Evolutionary conservation across 2,797 vertebrate genomes (phyloP).

Genomic region (Hemibagrus guttatus): DNA sequence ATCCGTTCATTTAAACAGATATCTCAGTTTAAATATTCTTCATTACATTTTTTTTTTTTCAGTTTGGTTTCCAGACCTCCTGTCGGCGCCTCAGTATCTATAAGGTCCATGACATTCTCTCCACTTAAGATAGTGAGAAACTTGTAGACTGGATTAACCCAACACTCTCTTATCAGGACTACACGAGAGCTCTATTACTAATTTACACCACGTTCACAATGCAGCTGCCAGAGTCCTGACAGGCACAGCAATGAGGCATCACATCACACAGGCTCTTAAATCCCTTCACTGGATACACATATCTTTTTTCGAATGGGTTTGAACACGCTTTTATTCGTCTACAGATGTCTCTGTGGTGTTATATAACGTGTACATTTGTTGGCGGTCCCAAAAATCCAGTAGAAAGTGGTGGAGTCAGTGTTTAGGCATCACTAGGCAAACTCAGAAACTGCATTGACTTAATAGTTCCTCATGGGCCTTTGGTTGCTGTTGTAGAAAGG

Average conservation of each 20-base stretch:
- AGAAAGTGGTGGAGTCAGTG: not conserved
- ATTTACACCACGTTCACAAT: conserved; percentile 27
- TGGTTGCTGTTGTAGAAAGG: too few relatives aligned
- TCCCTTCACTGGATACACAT: conserved; percentile 1
- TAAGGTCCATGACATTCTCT: not conserved
- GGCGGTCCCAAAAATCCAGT: not conserved
- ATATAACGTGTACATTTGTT: not conserved
- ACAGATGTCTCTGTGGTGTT: not conserved
- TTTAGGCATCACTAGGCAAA: too few relatives aligned
- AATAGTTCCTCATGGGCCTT: too few relatives aligned
- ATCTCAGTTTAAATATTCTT: not conserved
- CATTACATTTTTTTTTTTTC: not conserved
- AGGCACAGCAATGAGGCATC: conserved; percentile 3
- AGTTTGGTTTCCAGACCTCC: not conserved
- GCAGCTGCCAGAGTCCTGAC: conserved; percentile 17
- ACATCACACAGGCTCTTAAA: conserved; percentile 9
- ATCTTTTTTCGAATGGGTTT: conserved; percentile 17
- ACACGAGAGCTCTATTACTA: conserved; percentile 15
- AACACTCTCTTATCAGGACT: conserved; percentile 19
- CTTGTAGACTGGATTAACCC: conserved; percentile 14
- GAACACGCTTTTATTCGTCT: not conserved
- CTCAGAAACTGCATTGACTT: too few relatives aligned
- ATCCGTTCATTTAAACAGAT: not conserved
- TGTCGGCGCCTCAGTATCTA: not conserved
- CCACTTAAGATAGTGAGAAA: conserved; percentile 19